A percentile compares a stretch with the other conserved stretches of the same genome.
Conservation (phyloP, 2,797 vertebrate species). For the Lerista edwardsae region DNA sequence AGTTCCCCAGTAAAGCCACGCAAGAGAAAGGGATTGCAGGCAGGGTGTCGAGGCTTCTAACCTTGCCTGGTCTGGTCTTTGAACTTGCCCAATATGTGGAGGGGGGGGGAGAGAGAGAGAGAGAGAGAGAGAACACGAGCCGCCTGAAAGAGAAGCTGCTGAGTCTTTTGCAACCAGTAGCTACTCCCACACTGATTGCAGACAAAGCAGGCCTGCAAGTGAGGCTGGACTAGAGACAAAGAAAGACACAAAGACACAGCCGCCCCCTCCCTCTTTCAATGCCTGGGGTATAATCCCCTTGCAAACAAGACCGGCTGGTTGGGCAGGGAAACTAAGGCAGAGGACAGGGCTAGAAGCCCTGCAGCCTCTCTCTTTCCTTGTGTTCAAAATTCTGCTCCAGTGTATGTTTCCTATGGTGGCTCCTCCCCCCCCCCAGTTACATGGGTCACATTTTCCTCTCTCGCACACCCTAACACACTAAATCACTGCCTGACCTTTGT, state of each 20-base stretch:
- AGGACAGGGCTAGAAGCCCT: background rate
- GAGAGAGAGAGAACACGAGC: background rate
- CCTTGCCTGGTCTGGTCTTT: background rate
- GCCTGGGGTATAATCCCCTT: background rate
- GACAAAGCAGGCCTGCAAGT: background rate
- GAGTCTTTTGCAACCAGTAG: background rate
- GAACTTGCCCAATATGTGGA: background rate
- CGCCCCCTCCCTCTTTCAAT: background rate
- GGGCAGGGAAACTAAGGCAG: background rate
- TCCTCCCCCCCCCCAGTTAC: background rate
- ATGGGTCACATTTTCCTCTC: background rate
- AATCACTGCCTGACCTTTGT: background rate
- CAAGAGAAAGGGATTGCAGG: too few relatives aligned
- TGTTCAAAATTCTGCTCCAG: background rate
- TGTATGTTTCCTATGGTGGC: background rate
- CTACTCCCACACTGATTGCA: background rate
- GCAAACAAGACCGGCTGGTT: conserved; percentile 4
- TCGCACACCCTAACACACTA: background rate
- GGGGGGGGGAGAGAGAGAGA: too few relatives aligned
- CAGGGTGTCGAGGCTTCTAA: background rate
- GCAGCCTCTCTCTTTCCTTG: background rate
- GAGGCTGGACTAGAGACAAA: background rate
- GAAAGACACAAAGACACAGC: too few relatives aligned
- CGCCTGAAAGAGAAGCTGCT: background rate
- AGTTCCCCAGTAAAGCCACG: too few relatives aligned